Evolutionary conservation across 2,113 vertebrate genomes (phyloP).

Genomic region (Elanoides forficatus): DNA sequence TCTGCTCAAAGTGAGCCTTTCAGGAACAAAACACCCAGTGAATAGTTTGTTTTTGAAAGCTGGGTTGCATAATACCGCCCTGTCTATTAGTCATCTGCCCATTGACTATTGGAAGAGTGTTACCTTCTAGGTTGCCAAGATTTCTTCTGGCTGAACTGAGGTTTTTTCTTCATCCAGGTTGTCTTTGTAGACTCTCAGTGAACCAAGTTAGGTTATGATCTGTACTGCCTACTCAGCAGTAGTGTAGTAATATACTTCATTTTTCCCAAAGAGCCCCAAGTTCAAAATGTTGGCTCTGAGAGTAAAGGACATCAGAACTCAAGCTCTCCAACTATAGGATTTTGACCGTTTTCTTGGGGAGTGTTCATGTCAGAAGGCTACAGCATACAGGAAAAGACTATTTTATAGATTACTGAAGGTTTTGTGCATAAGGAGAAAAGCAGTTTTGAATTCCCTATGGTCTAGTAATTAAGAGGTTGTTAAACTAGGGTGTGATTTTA

Average conservation of each 20-base stretch:
- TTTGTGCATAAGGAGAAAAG: not conserved
- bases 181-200: not conserved
- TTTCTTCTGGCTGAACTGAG: not conserved
- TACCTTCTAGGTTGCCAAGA: not conserved
- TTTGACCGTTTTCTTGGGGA: not conserved
- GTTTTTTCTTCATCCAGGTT: not conserved
- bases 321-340: not conserved
- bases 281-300: not conserved
- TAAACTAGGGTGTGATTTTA: not conserved
- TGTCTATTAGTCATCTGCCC: not conserved
- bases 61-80: not conserved
- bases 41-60: not conserved
- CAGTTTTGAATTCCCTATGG: not conserved
- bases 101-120: not conserved
- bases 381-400: not conserved
- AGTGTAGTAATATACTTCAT: not conserved
- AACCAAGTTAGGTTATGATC: not conserved
- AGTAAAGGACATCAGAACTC: not conserved
- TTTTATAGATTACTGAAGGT: not conserved
- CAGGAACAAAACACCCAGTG: not conserved
- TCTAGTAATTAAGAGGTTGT: not conserved
- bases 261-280: not conserved
- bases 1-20: not conserved
- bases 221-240: accelerated
- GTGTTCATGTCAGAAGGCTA: not conserved